Evolutionary conservation across 2,113 vertebrate species (phyloP).

Genomic region (Peromyscus polionotus): DNA sequence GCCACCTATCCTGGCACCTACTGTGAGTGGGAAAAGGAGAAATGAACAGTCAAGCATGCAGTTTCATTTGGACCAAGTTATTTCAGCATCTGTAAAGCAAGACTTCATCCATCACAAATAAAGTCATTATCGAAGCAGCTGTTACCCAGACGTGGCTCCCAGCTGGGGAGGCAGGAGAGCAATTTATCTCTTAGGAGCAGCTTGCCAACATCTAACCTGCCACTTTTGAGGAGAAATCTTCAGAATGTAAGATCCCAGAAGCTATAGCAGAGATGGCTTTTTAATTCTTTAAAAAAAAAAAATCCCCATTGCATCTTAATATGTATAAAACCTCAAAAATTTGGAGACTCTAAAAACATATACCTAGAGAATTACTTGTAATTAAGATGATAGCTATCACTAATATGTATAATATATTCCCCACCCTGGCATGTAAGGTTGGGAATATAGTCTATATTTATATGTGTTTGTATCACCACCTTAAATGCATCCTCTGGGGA

Average conservation of each 20-base stretch:
- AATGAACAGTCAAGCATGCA: background rate
- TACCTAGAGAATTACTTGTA: background rate
- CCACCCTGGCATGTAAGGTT: background rate
- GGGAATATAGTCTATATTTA: background rate
- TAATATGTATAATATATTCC: slow-evolving; percentile 5
- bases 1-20: slow-evolving; percentile 5
- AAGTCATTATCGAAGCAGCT: slow-evolving; percentile 72
- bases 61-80: slow-evolving; percentile 38
- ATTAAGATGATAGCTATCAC: slow-evolving; percentile 10
- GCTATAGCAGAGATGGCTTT: background rate
- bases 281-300: background rate
- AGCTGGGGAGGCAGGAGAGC: slow-evolving; percentile 21
- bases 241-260: background rate
- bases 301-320: background rate
- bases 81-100: slow-evolving; percentile 72
- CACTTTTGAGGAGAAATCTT: background rate
- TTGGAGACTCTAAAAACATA: background rate
- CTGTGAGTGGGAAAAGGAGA: slow-evolving; percentile 21
- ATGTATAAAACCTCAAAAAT: background rate
- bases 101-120: slow-evolving; percentile 68
- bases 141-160: slow-evolving; percentile 48
- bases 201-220: slow-evolving; percentile 34
- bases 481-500: background rate
- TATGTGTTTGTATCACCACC: background rate
- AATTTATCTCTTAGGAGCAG: slow-evolving; percentile 70